Evolutionary conservation across 2,888 invertebrate species (phyloP), one percentile per base, ranked within the genome.

Genomic region (Unio delphinus): DNA sequence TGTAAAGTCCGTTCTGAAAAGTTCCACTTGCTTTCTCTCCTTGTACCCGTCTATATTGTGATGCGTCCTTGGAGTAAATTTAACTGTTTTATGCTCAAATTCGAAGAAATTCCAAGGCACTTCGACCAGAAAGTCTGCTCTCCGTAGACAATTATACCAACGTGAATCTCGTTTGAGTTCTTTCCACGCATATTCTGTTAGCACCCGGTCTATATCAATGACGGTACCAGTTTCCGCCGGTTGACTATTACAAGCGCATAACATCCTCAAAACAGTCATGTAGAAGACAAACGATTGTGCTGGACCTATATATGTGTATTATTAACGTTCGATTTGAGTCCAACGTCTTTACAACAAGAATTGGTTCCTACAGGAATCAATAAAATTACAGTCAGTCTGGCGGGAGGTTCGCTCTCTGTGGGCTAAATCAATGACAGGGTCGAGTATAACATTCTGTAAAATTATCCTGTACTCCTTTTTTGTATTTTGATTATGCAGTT

Each of bases 101-200:
- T 83, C 83, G 59, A 82, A 83, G 69, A 82, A 83, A 64, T 82
- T 83, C 83, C 83, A 83, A 23, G 82, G 81, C 18, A 83, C 80
- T 69, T 83, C 83, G 57, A 83, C 79, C 30, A 71, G 73, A 64
- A 80, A 83, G 63, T 76, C 79, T 7, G 66, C 64, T 26, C 82
- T 69, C 55, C 81, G 76, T 30, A 81, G 70, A 61, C 81, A 74
- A 28, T 80, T 77, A 59, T 82, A 80, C 80, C 83, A 83, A 30
- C 78, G 68, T 26, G 79, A 76, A 61, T 82, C 81, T 20, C 80
- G 75, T 57, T 80, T 82, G n/a, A 83, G 73, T 73, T 83, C 83
- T 64, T 75, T 68, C 83, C 83, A 83, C 23, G 82, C 83, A 57
- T 82, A 83, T 58, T 83, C 83, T 23, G 80, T 79, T 54, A 83